Base-by-base conservation (phyloP, 2,113 vertebrate genomes). In the Chamaetylas fuelleborni region DNA sequence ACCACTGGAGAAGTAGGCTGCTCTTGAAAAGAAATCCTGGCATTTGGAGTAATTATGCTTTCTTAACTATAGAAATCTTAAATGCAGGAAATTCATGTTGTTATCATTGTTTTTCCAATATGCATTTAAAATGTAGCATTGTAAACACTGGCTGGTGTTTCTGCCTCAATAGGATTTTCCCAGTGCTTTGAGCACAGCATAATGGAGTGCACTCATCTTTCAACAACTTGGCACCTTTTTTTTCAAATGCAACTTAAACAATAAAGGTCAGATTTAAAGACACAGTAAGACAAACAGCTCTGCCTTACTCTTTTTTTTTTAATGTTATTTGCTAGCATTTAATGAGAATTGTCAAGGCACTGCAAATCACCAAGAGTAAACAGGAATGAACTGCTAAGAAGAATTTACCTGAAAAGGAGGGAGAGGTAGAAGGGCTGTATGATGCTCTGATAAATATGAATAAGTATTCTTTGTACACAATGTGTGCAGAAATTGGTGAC, bases 231-330 rank as follows among this genome's bases (percentile, higher is more conserved):
- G 74, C 67, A 45, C 43, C 33, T 57, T 71, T 73, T 60, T 90
- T 65, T 61, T 56, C 53, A 86, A 81, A 95, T 73, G 50, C 69
- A 87, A 65, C 54, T 93, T 91, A 80, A 95, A 92, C 67, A 90
- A 92, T 95, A 81, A 86, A 89, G 92, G 78, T 90, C 84, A 94
- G 54, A 83, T 86, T 84, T 79, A 96, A 93, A 92, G 84, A 93
- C 74, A 82, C 26, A 54, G 74, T 36, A 90, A 93, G 79, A 86
- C 40, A 93, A 94, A 77, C 48, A 67, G 36, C 24, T 78, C 56
- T 81, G 65, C 24, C 86, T 88, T 67, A 23, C 43, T 57, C 22
- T 48, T 13, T 48, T 38, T 57, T 48, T 64, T 64, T 40, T 40
- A 60, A 67, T 47, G 45, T 66, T 88, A 72, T 62, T 95, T 24